Conservation (phyloP, 2,888 invertebrate species). For the Agonopterix heracliana region DNA sequence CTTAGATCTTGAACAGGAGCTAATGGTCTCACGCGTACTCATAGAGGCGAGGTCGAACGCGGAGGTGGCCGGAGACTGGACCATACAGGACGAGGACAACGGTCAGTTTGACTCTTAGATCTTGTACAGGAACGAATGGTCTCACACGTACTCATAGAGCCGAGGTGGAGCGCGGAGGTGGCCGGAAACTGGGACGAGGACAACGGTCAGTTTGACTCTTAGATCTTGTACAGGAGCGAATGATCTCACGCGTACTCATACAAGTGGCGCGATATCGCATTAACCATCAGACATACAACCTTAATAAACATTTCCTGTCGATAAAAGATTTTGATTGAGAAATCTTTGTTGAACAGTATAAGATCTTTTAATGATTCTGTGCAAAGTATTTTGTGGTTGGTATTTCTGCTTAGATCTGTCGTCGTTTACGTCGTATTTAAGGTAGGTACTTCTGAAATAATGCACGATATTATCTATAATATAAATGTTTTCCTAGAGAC, state of each 20-base stretch:
- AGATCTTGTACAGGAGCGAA: background rate
- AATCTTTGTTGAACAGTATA: background rate
- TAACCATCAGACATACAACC: background rate
- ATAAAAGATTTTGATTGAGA: background rate
- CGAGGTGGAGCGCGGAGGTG: conserved; percentile 87
- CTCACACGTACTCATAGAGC: background rate
- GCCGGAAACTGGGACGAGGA: conserved; percentile 91
- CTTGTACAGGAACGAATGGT: background rate
- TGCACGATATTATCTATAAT: too few species aligned
- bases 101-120: conserved; percentile 28
- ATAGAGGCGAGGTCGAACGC: conserved; percentile 76
- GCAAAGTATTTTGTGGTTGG: background rate
- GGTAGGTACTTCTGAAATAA: too few species aligned
- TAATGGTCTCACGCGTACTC: background rate
- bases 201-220: conserved; percentile 38
- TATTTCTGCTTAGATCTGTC: too few species aligned
- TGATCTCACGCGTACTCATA: background rate
- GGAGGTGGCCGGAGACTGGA: conserved; percentile 94
- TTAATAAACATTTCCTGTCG: background rate
- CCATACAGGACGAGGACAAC: conserved; percentile 84
- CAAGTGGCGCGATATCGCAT: background rate
- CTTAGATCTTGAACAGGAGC: background rate
- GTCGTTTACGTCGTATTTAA: too few species aligned
- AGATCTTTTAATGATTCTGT: background rate
- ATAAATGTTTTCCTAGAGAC: too few species aligned